Base-by-base conservation (phyloP, 2,888 invertebrate genomes). In the Scaptomyza tumidula region DNA sequence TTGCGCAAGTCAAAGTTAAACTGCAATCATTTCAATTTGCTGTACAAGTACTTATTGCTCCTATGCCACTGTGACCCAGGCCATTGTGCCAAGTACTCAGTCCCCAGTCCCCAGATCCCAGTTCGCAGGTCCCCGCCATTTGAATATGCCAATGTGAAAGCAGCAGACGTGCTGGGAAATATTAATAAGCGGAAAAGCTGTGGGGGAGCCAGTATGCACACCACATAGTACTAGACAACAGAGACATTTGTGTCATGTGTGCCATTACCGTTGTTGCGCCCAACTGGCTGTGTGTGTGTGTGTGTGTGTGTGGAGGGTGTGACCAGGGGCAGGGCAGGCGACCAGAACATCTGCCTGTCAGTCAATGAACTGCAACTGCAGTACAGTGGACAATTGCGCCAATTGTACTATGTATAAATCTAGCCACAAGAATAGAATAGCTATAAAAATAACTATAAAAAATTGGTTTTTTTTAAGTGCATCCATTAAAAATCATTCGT, bases 141-240 rank as follows among this genome's bases (percentile, higher is more conserved):
- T 80, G 67, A 55, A 50, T 78, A 80, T 79, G 79, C 70, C 75
- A 75, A 74, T 68, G 66, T 61, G 71, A 60, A 68, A 58, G 66
- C 61, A 27, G 14, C 13, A 33, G 50, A 84, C 83, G 83, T 84
- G 83, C 81, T 78, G 60, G 87, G 87, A 77, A 86, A 86, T 77
- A 77, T 75, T 84, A 84, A 84, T 84, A 84, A 79, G 79, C 82
- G 87, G 87, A 84, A 86, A 84, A 79, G 75, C 76, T 79, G 76
- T 71, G 68, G 68, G 77, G 78, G 72, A 80, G 56, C 66, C 63
- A 48, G 52, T 73, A 41, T 35, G 57, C 24, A 24, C 7, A 44
- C 44, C 39, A 58, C 64, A 50, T 16, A 49, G 45, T 49, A 50
- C 16, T 41, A 50, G 52, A 43, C 46, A 49, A 45, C 31, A 53